A percentile compares a stretch with the other conserved stretches of the same genome.
phyloP scores from a whole-genome alignment of 2,888 invertebrate species.

The Eudasyphora cyanicolor region DNA sequence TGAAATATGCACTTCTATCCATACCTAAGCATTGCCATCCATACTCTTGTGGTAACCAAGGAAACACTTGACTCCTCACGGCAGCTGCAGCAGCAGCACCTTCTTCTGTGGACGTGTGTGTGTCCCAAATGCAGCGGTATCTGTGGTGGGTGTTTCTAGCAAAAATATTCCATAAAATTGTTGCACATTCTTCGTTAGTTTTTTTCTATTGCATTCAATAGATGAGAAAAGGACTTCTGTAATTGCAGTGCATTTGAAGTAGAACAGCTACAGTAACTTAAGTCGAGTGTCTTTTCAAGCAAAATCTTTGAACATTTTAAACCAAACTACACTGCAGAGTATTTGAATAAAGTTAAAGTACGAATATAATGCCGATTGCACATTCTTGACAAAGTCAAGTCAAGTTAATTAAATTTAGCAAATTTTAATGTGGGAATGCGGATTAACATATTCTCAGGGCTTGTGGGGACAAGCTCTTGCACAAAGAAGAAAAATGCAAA shows the following conservation, averaged over 20 bases:
- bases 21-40: background rate
- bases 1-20: background rate
- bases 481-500: too few species aligned
- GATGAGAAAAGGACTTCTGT: background rate
- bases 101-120: background rate
- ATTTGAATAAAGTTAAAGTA: too few species aligned
- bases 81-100: background rate
- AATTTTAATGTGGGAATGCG: too few species aligned
- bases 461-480: too few species aligned
- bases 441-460: too few species aligned
- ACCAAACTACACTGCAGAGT: too few species aligned
- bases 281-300: slow-evolving; percentile 20
- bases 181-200: background rate
- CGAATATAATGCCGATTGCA: too few species aligned
- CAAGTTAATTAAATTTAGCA: too few species aligned
- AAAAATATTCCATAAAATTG: slow-evolving; percentile 9
- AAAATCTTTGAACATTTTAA: too few species aligned
- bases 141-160: slow-evolving; percentile 22
- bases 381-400: too few species aligned
- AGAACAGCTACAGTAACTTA: background rate
- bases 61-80: background rate
- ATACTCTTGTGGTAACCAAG: background rate
- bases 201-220: background rate
- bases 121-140: background rate
- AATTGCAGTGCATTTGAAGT: background rate